These are phyloP conservation scores for Heterodera carotae DNA, from an alignment of 1,140 invertebrate species.

Conservation along the genomic window DNA sequence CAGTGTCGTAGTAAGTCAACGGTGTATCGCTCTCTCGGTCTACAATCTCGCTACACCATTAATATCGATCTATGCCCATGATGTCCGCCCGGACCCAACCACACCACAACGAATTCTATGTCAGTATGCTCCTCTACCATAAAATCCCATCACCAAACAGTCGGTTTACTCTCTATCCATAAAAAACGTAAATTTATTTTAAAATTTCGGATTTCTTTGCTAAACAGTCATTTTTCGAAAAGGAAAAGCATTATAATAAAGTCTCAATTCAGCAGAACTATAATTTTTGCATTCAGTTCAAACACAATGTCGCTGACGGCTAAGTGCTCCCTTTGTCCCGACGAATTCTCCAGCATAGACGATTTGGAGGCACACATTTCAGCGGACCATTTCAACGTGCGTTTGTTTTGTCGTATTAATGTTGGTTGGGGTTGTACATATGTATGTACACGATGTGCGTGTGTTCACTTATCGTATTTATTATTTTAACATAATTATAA, in stretches of 20 bases:
- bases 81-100: slow-evolving; percentile 8
- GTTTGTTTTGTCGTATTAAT: not conserved
- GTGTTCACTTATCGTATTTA: too few species aligned
- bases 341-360: slow-evolving; percentile 35
- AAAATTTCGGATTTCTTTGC: too few species aligned
- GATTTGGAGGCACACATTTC: slow-evolving; percentile 47
- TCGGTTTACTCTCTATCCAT: not conserved
- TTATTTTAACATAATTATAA: too few species aligned
- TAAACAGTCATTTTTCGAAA: too few species aligned
- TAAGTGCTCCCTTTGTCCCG: slow-evolving; percentile 24
- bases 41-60: slow-evolving; percentile 4
- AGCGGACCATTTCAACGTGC: slow-evolving; percentile 26
- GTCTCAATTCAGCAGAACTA: not conserved
- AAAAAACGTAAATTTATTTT: too few species aligned
- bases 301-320: slow-evolving; percentile 24
- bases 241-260: not conserved
- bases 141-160: not conserved
- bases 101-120: not conserved
- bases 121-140: slow-evolving; percentile 3
- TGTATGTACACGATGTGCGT: too few species aligned
- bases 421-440: too few species aligned
- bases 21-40: not conserved
- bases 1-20: not conserved
- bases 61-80: slow-evolving; percentile 11
- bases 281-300: not conserved